Percentiles rank a stretch among this genome's conserved stretches.
Evolutionary conservation across 2,888 invertebrate species (phyloP).

Genomic region (Drosophila imparisetae): DNA sequence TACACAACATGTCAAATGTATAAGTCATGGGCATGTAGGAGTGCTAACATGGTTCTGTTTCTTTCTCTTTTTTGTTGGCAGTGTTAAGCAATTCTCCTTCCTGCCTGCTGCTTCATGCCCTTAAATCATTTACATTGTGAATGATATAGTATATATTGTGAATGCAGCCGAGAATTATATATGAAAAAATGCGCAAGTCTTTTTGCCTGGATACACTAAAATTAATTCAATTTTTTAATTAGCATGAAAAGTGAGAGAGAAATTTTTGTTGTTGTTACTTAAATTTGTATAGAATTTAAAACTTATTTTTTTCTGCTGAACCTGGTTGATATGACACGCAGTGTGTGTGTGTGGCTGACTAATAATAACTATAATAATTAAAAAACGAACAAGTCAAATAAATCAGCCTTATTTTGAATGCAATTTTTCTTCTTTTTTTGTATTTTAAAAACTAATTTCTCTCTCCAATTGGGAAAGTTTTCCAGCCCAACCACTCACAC

Average conservation of each 20-base stretch:
- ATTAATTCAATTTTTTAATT: constrained; percentile 40
- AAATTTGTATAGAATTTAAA: constrained; percentile 49
- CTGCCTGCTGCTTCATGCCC: constrained; percentile 4
- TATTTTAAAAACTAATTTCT: constrained; percentile 64
- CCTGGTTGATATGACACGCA: constrained; percentile 69
- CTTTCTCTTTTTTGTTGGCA: constrained; percentile 35
- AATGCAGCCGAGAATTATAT: constrained; percentile 45
- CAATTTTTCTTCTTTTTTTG: constrained; percentile 52
- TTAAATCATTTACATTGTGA: constrained; percentile 7
- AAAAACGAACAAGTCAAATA: constrained; percentile 79
- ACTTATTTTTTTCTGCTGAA: constrained; percentile 13
- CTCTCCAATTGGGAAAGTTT: constrained; percentile 60
- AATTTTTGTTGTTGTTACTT: constrained; percentile 49
- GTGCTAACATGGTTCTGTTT: neutral
- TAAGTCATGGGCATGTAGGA: constrained; percentile 8
- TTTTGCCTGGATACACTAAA: constrained; percentile 60
- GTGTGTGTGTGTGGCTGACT: constrained; percentile 21
- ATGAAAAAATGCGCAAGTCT: constrained; percentile 67
- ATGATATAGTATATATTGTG: constrained; percentile 2
- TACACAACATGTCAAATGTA: constrained; percentile 1
- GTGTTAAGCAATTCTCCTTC: constrained; percentile 33
- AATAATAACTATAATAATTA: constrained; percentile 36
- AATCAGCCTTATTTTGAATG: constrained; percentile 78
- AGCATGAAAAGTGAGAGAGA: constrained; percentile 51
- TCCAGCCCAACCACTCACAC: constrained; percentile 36